Base-by-base conservation (phyloP, 1,140 invertebrate species). In the Phortica variegata region DNA sequence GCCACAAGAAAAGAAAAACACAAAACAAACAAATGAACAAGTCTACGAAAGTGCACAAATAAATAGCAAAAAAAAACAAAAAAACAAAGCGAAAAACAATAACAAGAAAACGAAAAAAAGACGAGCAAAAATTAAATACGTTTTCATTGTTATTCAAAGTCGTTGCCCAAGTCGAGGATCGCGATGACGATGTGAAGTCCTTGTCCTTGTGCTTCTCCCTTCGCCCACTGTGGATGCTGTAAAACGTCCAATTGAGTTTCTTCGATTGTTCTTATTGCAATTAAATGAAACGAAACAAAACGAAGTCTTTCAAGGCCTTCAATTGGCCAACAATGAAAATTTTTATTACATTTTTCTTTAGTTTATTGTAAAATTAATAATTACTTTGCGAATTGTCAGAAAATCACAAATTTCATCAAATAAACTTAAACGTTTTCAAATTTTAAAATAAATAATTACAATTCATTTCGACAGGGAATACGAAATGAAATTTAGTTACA, bases 21-120 rank as follows among this genome's bases (percentile, higher is more conserved):
- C 61, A 47, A 61, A 66, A 66, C 63, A 63, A 66, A 66, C 63
- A 66, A 66, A 56, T 68, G 58, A 65, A 65, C 66, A 55, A 65
- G 56, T 66, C 62, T 51, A 48, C 55, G 49, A 51, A 16, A 17
- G 26, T 7, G 36, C 29, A n/a, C 17, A 33, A 7, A 7, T 29
- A 6, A 29, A 29, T 6, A 29, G 26, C 17, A 21, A 36, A 50
- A 38, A 42, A 29, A 7, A 6, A n/a, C n/a, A n/a, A n/a, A 6
- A 29, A 12, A 29, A 29, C 26, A 29, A 29, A 29, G 26, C 26
- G 26, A 29, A 29, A 7, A 29, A 29, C 26, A 29, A 29, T 29
- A 29, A 29, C 26, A 29, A 29, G 6, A 29, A 20, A 44, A 23
- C 32, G 10, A 12, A 20, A 32, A 41, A 42, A 40, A 42, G 37